These are phyloP conservation scores for Neolamprologus caudopunctatus DNA, from an alignment of 2,113 vertebrate genomes.

Conservation along the genomic window DNA sequence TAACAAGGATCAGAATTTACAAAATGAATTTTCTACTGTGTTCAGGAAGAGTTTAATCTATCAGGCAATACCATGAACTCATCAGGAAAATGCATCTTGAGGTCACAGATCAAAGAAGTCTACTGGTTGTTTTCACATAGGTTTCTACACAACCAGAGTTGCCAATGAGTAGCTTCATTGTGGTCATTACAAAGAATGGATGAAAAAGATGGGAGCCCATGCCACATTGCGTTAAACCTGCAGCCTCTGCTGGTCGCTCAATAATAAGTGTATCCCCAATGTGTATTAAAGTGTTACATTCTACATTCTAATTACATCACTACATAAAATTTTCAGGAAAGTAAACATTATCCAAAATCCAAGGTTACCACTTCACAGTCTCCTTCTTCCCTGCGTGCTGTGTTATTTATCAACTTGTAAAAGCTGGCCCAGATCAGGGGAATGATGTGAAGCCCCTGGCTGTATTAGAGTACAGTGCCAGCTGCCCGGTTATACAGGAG, in stretches of 20 bases:
- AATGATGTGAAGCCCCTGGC: neutral
- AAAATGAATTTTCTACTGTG: neutral
- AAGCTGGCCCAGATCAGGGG: neutral
- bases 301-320: neutral
- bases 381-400: neutral
- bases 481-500: neutral
- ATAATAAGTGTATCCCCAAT: neutral
- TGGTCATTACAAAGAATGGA: neutral
- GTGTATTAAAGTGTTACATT: neutral
- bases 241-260: neutral
- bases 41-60: neutral
- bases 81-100: neutral
- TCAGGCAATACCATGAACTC: neutral
- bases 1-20: neutral
- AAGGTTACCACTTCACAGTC: neutral
- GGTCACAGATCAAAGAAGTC: neutral
- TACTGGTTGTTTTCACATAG: neutral
- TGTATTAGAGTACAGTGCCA: neutral
- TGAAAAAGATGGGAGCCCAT: neutral
- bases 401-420: neutral
- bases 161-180: fast-evolving
- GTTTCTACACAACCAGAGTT: neutral
- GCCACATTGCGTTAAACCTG: neutral
- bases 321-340: neutral
- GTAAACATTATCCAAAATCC: neutral